These are phyloP conservation scores for Stegostoma tigrinum DNA, from an alignment of 2,113 vertebrate species.

Conservation along the genomic window DNA sequence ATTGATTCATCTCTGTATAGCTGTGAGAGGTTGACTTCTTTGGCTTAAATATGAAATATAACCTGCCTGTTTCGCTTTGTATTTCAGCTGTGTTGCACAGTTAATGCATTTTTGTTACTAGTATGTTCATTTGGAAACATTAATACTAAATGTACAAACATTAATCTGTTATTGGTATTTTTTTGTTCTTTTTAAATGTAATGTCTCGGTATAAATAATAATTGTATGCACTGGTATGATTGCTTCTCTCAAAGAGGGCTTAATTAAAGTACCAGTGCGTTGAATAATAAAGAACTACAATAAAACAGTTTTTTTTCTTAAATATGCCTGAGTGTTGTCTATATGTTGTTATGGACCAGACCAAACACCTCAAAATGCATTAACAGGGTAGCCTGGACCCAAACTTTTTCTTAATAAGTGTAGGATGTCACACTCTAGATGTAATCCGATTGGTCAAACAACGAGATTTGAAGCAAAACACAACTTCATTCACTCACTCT, in stretches of 20 bases:
- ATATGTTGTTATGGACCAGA: too few relatives aligned
- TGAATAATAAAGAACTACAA: slow-evolving; percentile 70
- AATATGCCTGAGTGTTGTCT: slow-evolving; percentile 43
- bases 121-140: slow-evolving; percentile 78
- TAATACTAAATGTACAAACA: slow-evolving; percentile 85
- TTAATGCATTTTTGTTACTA: slow-evolving; percentile 72
- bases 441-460: too few relatives aligned
- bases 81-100: slow-evolving; percentile 78
- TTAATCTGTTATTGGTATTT: slow-evolving; percentile 67
- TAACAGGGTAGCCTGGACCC: too few relatives aligned
- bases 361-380: too few relatives aligned
- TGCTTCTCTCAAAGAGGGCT: slow-evolving; percentile 66
- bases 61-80: slow-evolving; percentile 74
- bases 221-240: slow-evolving; percentile 68
- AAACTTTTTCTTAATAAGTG: too few relatives aligned
- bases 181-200: slow-evolving; percentile 88
- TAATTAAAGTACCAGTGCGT: slow-evolving; percentile 66
- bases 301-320: slow-evolving; percentile 74
- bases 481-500: too few relatives aligned
- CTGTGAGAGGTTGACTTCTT: slow-evolving; percentile 61
- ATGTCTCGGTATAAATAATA: slow-evolving; percentile 87
- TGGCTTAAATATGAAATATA: slow-evolving; percentile 69
- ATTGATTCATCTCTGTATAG: slow-evolving; percentile 69
- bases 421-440: too few relatives aligned
- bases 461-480: too few relatives aligned